Evolutionary conservation across 2,113 vertebrate genomes (phyloP), one percentile per base, ranked within the genome.

Genomic region (Perognathus longimembris): DNA sequence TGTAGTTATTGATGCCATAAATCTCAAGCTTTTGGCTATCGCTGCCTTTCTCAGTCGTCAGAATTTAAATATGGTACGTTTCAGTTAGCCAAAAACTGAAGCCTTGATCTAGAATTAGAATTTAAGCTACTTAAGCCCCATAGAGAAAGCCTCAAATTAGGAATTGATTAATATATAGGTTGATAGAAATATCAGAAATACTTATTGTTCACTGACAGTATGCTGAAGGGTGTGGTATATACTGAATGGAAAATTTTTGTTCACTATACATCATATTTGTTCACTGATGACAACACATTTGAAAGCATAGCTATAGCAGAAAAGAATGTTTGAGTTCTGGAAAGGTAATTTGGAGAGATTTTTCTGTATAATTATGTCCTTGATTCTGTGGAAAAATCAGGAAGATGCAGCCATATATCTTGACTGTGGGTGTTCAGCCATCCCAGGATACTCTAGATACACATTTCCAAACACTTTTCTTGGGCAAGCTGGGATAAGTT

Each of bases 81-180:
- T 85, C 83, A 11, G 17, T 69, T 92, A 81, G 59, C 7, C 45
- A 66, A 94, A 89, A 88, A 77, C 36, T 1, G 36, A 69, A 70
- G 64, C 66, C 32, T n/a, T 69, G 14, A 79, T 85, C 82, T 45
- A 45, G 45, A 45, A 45, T 45, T 45, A 45, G 30, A 85, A n/a
- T 67, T 36, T 73, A 42, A 50, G 64, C 26, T 75, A 76, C 42
- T 81, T 81, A 40, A 73, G 17, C 14, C 54, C 34, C 24, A 3
- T 5, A 92, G 78, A 40, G 17, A 40, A 92, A 24, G 12, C 14
- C 81, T 30, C 26, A 42, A 75, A 66, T 67, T 78, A 38, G 88
- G 75, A 40, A 74, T 89, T 42, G 42, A 59, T n/a, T 66, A 67
- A 61, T 12, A 70, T 70, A 7, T 5, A 15, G 30, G 32, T 83